phyloP scores from a whole-genome alignment of 2,797 vertebrate genomes.

The Orestias chungarensis region DNA sequence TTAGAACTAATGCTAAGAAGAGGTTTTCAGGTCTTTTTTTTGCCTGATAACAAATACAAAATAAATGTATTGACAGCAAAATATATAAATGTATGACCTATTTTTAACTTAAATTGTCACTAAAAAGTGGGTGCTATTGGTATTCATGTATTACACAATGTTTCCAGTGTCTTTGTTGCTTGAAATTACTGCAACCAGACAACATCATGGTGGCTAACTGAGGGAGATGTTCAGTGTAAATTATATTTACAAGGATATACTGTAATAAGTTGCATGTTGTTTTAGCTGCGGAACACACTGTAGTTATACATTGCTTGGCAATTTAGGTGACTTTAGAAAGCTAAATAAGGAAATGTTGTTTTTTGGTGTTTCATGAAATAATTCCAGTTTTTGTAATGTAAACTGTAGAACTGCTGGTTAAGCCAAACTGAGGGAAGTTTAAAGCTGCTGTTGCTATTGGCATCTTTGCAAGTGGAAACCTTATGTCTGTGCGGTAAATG shows the following conservation, averaged over 20 bases:
- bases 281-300: constrained; percentile 23
- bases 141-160: neutral
- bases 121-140: neutral
- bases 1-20: neutral
- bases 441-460: constrained; percentile 67
- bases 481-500: constrained; percentile 57
- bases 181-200: neutral
- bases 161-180: neutral
- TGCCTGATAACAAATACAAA: neutral
- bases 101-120: neutral
- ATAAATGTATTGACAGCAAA: neutral
- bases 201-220: neutral
- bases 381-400: constrained; percentile 46
- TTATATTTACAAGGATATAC: neutral
- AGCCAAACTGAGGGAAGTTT: constrained; percentile 43
- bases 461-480: constrained; percentile 63
- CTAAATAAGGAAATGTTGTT: constrained; percentile 39
- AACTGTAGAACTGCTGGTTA: constrained; percentile 41
- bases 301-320: constrained; percentile 5
- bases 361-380: constrained; percentile 33
- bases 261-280: constrained; percentile 4
- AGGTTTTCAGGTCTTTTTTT: neutral
- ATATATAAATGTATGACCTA: neutral
- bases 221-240: constrained; percentile 5
- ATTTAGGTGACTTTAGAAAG: constrained; percentile 43